These are phyloP conservation scores for Xiphorhynchus erythropygius DNA, from an alignment of 2,797 vertebrate species.

Conservation along the genomic window DNA sequence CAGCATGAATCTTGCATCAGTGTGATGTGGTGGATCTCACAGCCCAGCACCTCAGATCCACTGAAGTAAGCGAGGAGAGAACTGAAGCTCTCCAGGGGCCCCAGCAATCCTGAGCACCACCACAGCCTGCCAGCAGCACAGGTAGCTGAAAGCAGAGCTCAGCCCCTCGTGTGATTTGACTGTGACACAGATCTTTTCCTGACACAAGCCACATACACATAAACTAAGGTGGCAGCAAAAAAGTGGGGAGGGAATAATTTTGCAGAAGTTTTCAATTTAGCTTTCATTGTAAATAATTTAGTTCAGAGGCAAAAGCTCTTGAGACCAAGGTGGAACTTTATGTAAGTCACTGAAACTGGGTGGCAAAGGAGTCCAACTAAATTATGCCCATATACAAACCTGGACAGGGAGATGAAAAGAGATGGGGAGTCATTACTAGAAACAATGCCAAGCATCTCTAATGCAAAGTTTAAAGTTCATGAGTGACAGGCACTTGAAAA, in stretches of 20 bases:
- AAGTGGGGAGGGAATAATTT: not conserved
- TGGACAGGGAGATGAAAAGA: not conserved
- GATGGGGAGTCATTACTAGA: not conserved
- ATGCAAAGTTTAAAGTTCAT: not conserved
- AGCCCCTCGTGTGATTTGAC: not conserved
- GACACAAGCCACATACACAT: not conserved
- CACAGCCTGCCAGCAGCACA: not conserved
- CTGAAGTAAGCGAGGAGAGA: not conserved
- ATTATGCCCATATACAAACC: not conserved
- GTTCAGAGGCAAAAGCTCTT: not conserved
- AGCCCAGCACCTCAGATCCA: not conserved
- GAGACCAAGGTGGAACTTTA: not conserved
- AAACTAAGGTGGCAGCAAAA: not conserved
- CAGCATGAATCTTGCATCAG: conserved; percentile 14
- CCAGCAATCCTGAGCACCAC: not conserved
- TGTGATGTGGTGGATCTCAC: not conserved
- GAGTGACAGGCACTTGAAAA: not conserved
- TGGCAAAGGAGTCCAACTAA: not conserved
- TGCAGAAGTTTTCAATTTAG: not conserved
- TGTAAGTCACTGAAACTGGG: not conserved
- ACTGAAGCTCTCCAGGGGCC: not conserved
- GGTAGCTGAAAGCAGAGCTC: not conserved
- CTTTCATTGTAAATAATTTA: not conserved
- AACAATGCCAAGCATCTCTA: not conserved
- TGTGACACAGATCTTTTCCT: not conserved